Conservation (phyloP, 35 echinoderm and acorn worm species). For the Chiridota heheva region DNA sequence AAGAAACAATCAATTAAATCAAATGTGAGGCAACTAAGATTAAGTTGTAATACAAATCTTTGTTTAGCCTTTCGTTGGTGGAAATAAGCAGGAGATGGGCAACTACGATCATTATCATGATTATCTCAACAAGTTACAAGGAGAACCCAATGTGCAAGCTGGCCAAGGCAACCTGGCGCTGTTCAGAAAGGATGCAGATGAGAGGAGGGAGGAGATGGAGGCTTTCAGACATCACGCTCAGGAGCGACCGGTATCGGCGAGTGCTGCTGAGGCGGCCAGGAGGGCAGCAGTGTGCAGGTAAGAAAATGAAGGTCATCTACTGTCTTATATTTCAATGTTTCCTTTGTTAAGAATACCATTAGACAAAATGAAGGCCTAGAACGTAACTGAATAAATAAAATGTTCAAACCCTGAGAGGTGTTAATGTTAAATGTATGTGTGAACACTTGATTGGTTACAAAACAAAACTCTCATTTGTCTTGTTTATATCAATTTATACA, state of each 20-base stretch:
- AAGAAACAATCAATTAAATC: background rate
- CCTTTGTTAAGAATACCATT: background rate
- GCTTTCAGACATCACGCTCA: slow-evolving; percentile 60
- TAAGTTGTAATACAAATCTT: no score
- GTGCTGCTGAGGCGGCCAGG: slow-evolving; percentile 87
- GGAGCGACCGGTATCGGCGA: slow-evolving; percentile 91
- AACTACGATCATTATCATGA: slow-evolving; percentile 96
- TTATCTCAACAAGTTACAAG: slow-evolving; percentile 73
- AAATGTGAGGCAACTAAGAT: no score
- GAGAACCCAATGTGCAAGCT: slow-evolving; percentile 28
- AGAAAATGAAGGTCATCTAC: background rate
- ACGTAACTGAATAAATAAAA: no score
- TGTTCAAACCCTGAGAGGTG: no score
- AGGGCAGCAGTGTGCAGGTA: slow-evolving; percentile 70
- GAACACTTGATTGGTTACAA: no score
- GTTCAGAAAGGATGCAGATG: slow-evolving; percentile 40
- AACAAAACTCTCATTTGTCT: no score
- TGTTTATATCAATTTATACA: no score
- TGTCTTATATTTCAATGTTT: background rate
- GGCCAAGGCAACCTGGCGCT: slow-evolving; percentile 61
- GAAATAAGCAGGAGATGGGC: slow-evolving; percentile 59
- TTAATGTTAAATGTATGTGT: no score
- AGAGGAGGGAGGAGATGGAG: slow-evolving; percentile 34
- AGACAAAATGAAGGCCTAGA: no score
- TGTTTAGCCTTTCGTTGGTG: slow-evolving; percentile 15